These are phyloP conservation scores for Macrotis lagotis DNA, from an alignment of 2,113 vertebrate genomes.

Conservation along the genomic window DNA sequence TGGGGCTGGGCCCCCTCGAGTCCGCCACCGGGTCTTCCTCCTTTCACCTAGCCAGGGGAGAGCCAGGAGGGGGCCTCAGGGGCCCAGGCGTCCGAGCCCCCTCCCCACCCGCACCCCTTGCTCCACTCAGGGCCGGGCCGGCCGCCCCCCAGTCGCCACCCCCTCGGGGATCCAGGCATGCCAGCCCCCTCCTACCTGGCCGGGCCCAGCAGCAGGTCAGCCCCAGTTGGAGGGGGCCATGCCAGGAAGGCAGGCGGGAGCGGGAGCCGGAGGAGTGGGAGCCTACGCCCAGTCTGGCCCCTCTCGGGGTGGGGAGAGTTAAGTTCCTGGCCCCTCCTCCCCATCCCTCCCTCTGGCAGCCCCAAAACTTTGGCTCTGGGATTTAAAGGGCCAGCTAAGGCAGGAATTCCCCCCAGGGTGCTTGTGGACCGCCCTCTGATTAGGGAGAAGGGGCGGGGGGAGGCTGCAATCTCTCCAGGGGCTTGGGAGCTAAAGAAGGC, in stretches of 20 bases:
- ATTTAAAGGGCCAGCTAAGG: background rate
- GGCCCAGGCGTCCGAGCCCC: background rate
- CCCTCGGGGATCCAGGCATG: constrained; percentile 62
- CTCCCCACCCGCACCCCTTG: background rate
- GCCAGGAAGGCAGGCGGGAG: background rate
- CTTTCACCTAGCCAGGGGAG: constrained; percentile 43
- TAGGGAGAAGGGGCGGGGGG: background rate
- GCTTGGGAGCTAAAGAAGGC: background rate
- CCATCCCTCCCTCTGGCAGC: background rate
- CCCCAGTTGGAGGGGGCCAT: background rate
- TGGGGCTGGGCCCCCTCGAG: background rate
- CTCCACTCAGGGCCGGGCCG: constrained; percentile 43
- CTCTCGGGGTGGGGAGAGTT: background rate
- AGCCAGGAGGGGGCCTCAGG: constrained; percentile 21
- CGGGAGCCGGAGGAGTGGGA: background rate
- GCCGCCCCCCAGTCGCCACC: constrained; percentile 60
- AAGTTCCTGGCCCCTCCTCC: background rate
- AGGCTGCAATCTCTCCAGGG: background rate
- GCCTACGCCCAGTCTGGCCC: background rate
- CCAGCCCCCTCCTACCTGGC: constrained; percentile 8
- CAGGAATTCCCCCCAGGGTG: background rate
- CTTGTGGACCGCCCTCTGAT: background rate
- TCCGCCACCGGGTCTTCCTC: constrained; percentile 8
- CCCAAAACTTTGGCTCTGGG: background rate
- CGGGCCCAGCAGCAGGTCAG: constrained; percentile 46